Percentiles rank a stretch among this genome's conserved stretches.
These are phyloP conservation scores for Phyllotis vaccarum DNA, from an alignment of 2,797 vertebrate genomes.

Conservation along the genomic window DNA sequence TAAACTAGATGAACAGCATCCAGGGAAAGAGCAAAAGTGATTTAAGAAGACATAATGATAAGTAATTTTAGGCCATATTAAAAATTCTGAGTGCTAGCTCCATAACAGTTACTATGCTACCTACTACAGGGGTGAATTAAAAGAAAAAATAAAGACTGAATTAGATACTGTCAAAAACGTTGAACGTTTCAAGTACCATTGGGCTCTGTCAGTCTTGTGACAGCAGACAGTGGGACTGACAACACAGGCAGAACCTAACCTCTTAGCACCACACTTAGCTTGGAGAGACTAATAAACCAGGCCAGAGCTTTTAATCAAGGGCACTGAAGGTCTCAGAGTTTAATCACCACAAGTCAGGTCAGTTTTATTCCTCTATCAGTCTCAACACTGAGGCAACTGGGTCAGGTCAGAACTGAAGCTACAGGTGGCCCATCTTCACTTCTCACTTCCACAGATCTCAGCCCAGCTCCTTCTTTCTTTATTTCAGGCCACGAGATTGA, in stretches of 20 bases:
- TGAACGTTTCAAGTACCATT: neutral
- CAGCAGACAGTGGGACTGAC: neutral
- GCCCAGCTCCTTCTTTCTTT: neutral
- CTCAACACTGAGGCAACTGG: neutral
- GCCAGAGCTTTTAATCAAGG: neutral
- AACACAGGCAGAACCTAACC: neutral
- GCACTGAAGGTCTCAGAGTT: neutral
- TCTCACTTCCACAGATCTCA: neutral
- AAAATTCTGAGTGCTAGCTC: neutral
- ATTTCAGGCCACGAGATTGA: neutral
- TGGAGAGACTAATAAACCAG: neutral
- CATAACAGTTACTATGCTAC: neutral
- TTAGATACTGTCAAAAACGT: neutral
- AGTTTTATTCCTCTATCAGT: neutral
- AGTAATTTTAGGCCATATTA: constrained; percentile 1
- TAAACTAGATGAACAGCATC: neutral
- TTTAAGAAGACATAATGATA: neutral
- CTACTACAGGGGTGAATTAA: neutral
- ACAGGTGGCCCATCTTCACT: neutral
- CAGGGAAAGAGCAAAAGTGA: neutral
- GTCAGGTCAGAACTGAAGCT: neutral
- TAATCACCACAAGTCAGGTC: neutral
- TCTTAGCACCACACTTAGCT: neutral
- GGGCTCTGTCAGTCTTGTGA: neutral
- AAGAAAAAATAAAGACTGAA: neutral